Evolutionary conservation across 2,113 vertebrate species (phyloP), one percentile per base, ranked within the genome.

Genomic region (Saguinus midas): DNA sequence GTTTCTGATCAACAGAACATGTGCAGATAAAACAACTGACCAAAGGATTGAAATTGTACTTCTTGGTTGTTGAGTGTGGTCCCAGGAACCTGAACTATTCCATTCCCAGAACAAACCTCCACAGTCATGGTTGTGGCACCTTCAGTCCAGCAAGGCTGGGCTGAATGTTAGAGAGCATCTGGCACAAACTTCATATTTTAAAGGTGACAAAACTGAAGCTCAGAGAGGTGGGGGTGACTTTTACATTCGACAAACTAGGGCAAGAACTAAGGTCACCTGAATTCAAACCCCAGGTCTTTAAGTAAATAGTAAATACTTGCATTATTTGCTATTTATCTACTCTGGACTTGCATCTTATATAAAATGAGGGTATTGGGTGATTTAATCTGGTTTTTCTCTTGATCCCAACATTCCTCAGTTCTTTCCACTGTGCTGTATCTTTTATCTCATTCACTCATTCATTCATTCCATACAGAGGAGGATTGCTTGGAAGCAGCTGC

Each of bases 331-430:
- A 32, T 57, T 96, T 58, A 66, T n/a, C 40, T 29, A 10, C 40
- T 82, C 21, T 91, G 45, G 21, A 73, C 12, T 64, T 87, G 8
- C 45, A 75, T 90, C 35, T 72, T 52, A 58, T 91, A 27, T 79
- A 76, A 95, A 66, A 86, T 83, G 21, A 78, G 7, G 32, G 10
- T 32, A 55, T 64, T 70, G n/a, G 37, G 8, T 17, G 32, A 83
- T 96, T 96, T 96, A 80, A 72, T 78, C 45, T 55, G 23, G 2
- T 55, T 96, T 90, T 32, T 45, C 5, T 90, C 83, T 73, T 66
- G 27, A 48, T 75, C 29, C 23, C 37, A 61, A 45, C 32, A 79
- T 68, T 76, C 58, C 20, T 95, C 57, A 72, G 18, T 91, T 86
- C 90, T 96, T 91, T 75, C 58, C 72, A 85, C 13, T 88, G 7